These are phyloP conservation scores for Sus scrofa DNA, from an alignment of 2,113 vertebrate genomes.

Conservation along the genomic window DNA sequence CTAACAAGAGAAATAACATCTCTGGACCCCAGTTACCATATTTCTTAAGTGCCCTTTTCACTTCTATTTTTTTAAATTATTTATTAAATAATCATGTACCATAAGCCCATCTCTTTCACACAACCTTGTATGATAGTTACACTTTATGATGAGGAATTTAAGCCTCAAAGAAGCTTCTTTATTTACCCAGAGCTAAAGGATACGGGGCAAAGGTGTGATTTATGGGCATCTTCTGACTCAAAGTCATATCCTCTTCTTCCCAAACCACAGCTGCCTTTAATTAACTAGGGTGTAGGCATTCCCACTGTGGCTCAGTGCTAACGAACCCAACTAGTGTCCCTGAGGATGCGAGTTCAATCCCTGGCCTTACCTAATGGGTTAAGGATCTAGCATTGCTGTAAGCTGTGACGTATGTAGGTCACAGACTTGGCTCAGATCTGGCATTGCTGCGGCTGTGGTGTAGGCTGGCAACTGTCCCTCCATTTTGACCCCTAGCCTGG, in stretches of 20 bases:
- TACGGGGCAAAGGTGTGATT: background rate
- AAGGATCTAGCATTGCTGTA: too few species aligned
- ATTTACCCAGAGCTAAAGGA: background rate
- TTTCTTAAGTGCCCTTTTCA: background rate
- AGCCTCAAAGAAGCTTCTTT: background rate
- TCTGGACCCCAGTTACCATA: background rate
- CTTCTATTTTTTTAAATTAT: background rate
- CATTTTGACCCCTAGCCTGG: too few species aligned
- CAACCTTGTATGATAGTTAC: background rate
- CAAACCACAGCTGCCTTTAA: background rate
- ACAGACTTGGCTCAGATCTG: too few species aligned
- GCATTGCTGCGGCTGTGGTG: too few species aligned
- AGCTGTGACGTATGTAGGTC: too few species aligned
- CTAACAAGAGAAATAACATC: background rate
- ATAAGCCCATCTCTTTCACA: background rate
- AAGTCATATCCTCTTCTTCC: background rate
- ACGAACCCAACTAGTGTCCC: too few species aligned
- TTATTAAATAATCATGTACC: background rate
- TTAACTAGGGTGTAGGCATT: background rate
- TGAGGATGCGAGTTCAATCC: too few species aligned
- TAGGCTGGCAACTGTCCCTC: too few species aligned
- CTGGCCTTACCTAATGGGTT: too few species aligned
- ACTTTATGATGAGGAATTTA: background rate
- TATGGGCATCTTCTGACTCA: background rate
- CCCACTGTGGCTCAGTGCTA: too few species aligned